These are phyloP conservation scores for Athripsodes cinereus DNA, from an alignment of 2,888 invertebrate genomes.

Conservation along the genomic window DNA sequence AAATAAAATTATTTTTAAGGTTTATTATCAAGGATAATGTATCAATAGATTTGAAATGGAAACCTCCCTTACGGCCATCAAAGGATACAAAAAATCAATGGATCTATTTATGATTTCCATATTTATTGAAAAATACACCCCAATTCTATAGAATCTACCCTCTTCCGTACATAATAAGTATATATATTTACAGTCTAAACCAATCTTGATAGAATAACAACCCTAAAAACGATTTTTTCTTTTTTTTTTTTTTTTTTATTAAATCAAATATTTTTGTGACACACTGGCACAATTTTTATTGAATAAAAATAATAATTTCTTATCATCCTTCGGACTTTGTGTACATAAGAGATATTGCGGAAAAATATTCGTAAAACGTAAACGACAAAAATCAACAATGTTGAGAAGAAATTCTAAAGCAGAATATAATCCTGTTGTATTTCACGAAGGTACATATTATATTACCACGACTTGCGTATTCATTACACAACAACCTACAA, in stretches of 20 bases:
- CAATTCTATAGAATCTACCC: background rate
- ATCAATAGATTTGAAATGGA: background rate
- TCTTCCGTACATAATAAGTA: background rate
- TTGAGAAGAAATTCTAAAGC: too few relatives aligned
- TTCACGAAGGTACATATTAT: too few relatives aligned
- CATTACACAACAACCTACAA: too few relatives aligned
- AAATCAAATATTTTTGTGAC: background rate
- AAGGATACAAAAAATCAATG: slow-evolving; percentile 17
- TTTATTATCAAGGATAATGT: background rate
- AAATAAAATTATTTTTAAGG: background rate
- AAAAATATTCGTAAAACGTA: too few relatives aligned
- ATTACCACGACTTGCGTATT: too few relatives aligned
- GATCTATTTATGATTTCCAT: slow-evolving; percentile 24
- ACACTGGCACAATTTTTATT: background rate
- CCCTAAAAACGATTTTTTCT: too few relatives aligned
- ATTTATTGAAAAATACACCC: slow-evolving; percentile 24
- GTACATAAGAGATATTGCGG: too few relatives aligned
- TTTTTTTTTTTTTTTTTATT: too few relatives aligned
- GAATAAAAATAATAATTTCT: too few relatives aligned
- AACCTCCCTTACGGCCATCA: background rate
- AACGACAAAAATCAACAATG: too few relatives aligned
- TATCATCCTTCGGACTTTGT: too few relatives aligned
- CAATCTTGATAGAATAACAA: slow-evolving; percentile 1
- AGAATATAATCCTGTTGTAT: too few relatives aligned
- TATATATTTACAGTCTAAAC: background rate